Percentiles rank a stretch among this genome's conserved stretches.
These are phyloP conservation scores for Xiphorhynchus erythropygius DNA, from an alignment of 2,797 vertebrate genomes.

Conservation along the genomic window DNA sequence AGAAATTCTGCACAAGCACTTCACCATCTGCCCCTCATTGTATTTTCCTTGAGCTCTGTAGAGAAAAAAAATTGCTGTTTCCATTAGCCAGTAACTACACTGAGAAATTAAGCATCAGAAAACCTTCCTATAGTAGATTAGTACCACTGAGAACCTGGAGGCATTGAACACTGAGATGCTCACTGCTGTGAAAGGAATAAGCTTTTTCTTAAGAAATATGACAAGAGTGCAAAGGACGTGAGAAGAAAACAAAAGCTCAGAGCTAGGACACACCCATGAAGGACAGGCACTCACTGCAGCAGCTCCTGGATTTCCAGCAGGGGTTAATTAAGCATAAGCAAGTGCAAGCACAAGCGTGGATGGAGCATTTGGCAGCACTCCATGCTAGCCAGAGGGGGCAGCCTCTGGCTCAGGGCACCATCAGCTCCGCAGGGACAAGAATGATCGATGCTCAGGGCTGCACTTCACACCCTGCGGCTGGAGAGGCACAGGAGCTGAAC, in stretches of 20 bases:
- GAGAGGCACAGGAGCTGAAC: neutral
- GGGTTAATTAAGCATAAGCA: neutral
- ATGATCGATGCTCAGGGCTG: neutral
- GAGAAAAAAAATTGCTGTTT: neutral
- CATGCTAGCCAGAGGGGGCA: neutral
- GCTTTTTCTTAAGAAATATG: neutral
- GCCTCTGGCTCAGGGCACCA: neutral
- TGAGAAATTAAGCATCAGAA: neutral
- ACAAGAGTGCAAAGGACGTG: neutral
- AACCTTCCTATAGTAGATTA: neutral
- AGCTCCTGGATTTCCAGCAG: neutral
- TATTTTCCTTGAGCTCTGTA: neutral
- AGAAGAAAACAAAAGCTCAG: neutral
- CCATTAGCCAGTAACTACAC: neutral
- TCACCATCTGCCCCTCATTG: neutral
- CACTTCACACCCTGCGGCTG: neutral
- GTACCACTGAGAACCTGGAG: neutral
- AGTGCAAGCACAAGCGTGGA: neutral
- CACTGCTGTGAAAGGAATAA: neutral
- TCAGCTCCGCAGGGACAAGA: rapidly evolving
- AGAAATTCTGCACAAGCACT: neutral
- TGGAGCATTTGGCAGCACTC: neutral
- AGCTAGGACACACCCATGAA: neutral
- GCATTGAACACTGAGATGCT: neutral
- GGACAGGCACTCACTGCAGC: neutral